A percentile compares a stretch with the other conserved stretches of the same genome.
Evolutionary conservation across 2,113 vertebrate species (phyloP).

Genomic region (Talpa occidentalis): DNA sequence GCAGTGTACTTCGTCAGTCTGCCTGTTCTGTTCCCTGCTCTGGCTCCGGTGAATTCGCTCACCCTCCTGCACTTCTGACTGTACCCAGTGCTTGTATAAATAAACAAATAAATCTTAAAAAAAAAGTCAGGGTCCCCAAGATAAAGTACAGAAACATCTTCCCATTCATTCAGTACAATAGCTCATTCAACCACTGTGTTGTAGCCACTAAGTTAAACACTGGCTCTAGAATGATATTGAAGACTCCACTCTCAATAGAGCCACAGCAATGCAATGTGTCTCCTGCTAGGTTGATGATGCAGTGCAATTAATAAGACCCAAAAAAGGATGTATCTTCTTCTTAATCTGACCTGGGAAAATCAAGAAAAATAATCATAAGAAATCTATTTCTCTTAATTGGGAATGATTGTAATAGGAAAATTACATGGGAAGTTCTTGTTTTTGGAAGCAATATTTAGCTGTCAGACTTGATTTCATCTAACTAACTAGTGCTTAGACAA

Average conservation of each 20-base stretch:
- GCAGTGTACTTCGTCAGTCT: too few species aligned
- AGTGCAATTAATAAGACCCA: neutral
- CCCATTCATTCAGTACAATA: neutral
- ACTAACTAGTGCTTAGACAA: conserved; percentile 80
- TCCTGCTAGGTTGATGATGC: neutral
- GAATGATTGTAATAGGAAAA: neutral
- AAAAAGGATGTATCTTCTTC: neutral
- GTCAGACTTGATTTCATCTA: conserved; percentile 78
- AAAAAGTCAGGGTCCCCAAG: neutral
- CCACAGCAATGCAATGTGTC: neutral
- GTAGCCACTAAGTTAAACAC: neutral
- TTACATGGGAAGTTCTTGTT: conserved; percentile 18
- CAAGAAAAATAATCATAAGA: conserved; percentile 30
- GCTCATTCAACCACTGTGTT: neutral
- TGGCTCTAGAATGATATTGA: neutral
- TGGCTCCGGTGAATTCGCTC: too few species aligned
- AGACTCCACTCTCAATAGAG: neutral
- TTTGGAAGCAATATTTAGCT: conserved; percentile 81
- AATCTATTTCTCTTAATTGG: neutral
- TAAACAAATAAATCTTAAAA: too few species aligned
- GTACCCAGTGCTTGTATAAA: too few species aligned
- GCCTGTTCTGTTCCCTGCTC: too few species aligned
- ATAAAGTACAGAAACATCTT: neutral
- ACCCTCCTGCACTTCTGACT: too few species aligned
- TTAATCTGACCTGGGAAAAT: neutral